These are phyloP conservation scores for Stenichneumon culpator DNA, from an alignment of 2,888 invertebrate species.

Conservation along the genomic window DNA sequence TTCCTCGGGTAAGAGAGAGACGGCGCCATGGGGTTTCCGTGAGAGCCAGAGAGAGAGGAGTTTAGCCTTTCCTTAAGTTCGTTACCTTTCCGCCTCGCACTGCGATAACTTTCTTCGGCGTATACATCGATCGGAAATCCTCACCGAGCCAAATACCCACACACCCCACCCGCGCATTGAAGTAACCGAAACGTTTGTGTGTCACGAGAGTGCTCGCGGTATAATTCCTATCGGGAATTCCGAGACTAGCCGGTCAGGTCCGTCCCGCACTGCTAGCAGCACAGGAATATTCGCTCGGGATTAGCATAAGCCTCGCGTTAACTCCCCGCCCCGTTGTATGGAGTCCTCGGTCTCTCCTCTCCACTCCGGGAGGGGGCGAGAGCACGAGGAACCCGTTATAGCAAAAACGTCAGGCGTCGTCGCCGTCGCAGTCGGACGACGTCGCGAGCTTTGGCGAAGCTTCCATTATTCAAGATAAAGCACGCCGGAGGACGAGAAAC, in stretches of 20 bases:
- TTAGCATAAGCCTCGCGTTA: constrained; percentile 61
- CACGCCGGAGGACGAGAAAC: constrained; percentile 35
- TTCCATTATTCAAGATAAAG: constrained; percentile 67
- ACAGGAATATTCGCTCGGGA: constrained; percentile 43
- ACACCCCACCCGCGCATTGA: neutral
- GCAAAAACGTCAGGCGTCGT: constrained; percentile 63
- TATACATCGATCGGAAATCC: neutral
- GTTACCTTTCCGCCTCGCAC: too few relatives aligned
- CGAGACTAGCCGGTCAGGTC: constrained; percentile 29
- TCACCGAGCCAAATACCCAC: neutral
- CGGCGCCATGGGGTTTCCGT: too few relatives aligned
- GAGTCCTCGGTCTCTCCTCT: constrained; percentile 38
- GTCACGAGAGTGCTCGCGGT: constrained; percentile 10
- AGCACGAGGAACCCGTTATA: constrained; percentile 28
- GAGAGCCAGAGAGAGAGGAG: too few relatives aligned
- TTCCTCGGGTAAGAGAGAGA: too few relatives aligned
- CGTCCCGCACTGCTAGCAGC: neutral
- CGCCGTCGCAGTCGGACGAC: constrained; percentile 28
- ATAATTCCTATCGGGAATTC: constrained; percentile 47
- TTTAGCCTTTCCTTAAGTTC: too few relatives aligned
- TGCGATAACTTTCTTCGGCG: too few relatives aligned
- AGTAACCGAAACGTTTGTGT: constrained; percentile 25
- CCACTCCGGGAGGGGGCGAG: neutral
- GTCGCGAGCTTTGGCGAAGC: constrained; percentile 54
- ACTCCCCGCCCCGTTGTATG: constrained; percentile 52